Evolutionary conservation across 2,113 vertebrate species (phyloP).

Genomic region (Noctilio leporinus): DNA sequence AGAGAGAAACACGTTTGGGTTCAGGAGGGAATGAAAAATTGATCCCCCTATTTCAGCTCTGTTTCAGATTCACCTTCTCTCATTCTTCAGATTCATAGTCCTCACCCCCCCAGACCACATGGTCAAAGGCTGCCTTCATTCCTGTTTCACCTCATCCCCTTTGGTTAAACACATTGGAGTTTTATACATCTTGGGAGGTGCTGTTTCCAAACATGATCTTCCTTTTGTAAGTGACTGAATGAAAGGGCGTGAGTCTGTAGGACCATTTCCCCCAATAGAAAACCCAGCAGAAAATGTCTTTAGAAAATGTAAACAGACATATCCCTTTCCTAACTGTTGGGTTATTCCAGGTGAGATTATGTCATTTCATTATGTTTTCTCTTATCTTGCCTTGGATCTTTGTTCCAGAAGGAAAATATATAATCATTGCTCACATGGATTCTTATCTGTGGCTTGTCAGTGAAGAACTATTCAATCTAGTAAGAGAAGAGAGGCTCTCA

Average conservation of each 20-base stretch:
- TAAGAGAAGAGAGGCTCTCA: not conserved
- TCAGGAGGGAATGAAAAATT: not conserved
- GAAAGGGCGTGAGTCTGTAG: not conserved
- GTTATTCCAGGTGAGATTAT: not conserved
- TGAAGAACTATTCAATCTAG: not conserved
- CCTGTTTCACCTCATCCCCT: not conserved
- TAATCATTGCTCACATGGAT: not conserved
- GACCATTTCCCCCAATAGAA: not conserved
- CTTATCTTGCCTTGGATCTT: not conserved
- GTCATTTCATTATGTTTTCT: not conserved
- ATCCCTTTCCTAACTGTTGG: not conserved
- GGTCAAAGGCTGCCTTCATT: not conserved
- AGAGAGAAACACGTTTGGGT: not conserved
- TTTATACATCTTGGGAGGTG: not conserved
- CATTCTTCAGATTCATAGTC: not conserved
- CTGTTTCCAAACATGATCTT: not conserved
- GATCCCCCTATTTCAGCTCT: not conserved
- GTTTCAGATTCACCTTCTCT: not conserved
- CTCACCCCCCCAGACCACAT: not conserved
- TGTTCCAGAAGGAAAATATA: not conserved
- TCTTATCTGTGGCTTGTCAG: not conserved
- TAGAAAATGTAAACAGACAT: not conserved
- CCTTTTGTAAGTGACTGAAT: not conserved
- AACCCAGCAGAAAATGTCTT: not conserved
- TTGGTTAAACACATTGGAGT: not conserved